These are phyloP conservation scores for Eleginops maclovinus DNA, from an alignment of 2,113 vertebrate species.

Conservation along the genomic window DNA sequence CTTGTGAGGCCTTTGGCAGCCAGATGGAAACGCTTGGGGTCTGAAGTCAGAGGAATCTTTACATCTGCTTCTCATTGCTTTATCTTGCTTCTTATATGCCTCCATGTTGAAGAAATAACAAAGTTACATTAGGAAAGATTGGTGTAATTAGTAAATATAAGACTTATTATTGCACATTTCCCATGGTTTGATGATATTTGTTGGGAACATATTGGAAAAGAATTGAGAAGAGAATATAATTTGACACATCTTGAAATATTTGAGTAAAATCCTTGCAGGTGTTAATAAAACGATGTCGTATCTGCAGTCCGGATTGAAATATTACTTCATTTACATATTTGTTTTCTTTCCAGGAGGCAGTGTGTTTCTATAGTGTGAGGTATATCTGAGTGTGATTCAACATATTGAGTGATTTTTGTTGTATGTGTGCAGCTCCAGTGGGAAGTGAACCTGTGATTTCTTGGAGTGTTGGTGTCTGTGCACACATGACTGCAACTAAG, in stretches of 20 bases:
- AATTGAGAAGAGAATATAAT: slow-evolving; percentile 8
- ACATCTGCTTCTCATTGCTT: slow-evolving; percentile 53
- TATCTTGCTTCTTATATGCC: slow-evolving; percentile 33
- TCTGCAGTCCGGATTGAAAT: slow-evolving; percentile 5
- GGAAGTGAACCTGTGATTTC: slow-evolving; percentile 3
- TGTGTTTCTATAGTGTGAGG: neutral
- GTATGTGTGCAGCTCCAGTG: neutral
- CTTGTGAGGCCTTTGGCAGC: slow-evolving; percentile 43
- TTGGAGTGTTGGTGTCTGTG: too few relatives aligned
- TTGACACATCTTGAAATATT: slow-evolving; percentile 48
- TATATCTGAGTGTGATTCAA: neutral
- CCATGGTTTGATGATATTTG: slow-evolving; percentile 14
- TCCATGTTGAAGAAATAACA: slow-evolving; percentile 26
- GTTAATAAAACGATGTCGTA: slow-evolving; percentile 34
- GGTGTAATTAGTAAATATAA: slow-evolving; percentile 17
- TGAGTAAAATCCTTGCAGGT: slow-evolving; percentile 33
- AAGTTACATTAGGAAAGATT: slow-evolving; percentile 5
- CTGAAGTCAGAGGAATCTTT: slow-evolving; percentile 46
- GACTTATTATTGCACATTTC: slow-evolving; percentile 1
- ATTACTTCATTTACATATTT: neutral
- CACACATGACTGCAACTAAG: too few relatives aligned
- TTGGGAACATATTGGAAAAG: neutral
- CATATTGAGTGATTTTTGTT: neutral
- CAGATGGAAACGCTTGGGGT: slow-evolving; percentile 67
- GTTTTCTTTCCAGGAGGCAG: neutral